These are phyloP conservation scores for Pterocles burchelli DNA, from an alignment of 2,113 vertebrate genomes.

Conservation along the genomic window DNA sequence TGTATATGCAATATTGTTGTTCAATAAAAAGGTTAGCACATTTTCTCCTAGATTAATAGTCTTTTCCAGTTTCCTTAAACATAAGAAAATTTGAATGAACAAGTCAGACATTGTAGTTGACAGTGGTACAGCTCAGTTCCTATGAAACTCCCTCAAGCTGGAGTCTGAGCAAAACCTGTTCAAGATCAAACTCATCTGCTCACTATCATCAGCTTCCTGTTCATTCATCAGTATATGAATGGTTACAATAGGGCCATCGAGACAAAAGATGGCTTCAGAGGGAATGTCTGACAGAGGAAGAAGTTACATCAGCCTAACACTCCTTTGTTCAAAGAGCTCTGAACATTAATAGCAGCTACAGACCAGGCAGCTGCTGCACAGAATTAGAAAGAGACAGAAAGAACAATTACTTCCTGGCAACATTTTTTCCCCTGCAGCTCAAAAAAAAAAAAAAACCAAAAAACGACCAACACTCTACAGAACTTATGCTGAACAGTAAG, in stretches of 20 bases:
- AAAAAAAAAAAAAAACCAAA: neutral
- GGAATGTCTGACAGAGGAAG: slow-evolving; percentile 42
- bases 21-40: neutral
- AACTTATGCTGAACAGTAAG: neutral
- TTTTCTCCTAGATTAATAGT: neutral
- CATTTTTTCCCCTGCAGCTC: neutral
- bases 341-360: slow-evolving; percentile 61
- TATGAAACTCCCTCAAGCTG: neutral
- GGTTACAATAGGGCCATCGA: slow-evolving; percentile 42
- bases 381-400: slow-evolving; percentile 62
- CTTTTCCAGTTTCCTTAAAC: neutral
- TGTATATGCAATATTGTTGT: neutral
- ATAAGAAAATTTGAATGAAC: neutral
- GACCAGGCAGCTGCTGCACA: slow-evolving; percentile 60
- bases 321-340: slow-evolving; percentile 54
- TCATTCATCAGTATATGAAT: slow-evolving; percentile 57
- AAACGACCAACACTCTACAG: neutral
- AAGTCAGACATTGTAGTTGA: neutral
- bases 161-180: slow-evolving; percentile 39
- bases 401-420: slow-evolving; percentile 63
- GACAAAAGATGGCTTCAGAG: slow-evolving; percentile 67
- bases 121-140: neutral
- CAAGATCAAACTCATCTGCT: slow-evolving; percentile 63
- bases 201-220: slow-evolving; percentile 62
- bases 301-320: slow-evolving; percentile 47